A percentile compares a stretch with the other conserved stretches of the same genome.
Evolutionary conservation across 2,797 vertebrate genomes (phyloP).

Genomic region (Helarctos malayanus): DNA sequence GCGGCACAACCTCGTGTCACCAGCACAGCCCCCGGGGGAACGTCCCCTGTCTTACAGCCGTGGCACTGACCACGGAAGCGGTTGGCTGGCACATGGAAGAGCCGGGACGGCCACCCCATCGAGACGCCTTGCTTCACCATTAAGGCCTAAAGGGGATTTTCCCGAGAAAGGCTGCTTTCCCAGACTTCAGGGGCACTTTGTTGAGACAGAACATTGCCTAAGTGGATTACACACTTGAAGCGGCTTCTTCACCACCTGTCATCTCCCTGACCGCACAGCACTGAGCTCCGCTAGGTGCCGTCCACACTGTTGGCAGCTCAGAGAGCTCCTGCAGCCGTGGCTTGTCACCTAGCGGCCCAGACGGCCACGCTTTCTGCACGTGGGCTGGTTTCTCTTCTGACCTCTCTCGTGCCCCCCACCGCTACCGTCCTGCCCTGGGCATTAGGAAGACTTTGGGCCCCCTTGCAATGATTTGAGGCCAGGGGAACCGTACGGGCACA

Average conservation of each 20-base stretch:
- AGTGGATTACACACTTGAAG: fast-evolving
- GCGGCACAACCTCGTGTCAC: fast-evolving
- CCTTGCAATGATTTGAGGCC: not conserved
- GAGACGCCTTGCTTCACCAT: not conserved
- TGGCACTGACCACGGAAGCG: fast-evolving
- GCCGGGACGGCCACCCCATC: fast-evolving
- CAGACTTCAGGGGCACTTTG: fast-evolving
- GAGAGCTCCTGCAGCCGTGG: fast-evolving
- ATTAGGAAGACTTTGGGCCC: fast-evolving
- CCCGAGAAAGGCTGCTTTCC: not conserved
- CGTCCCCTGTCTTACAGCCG: not conserved
- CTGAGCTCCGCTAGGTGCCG: fast-evolving
- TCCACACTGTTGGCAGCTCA: fast-evolving
- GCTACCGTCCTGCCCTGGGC: not conserved
- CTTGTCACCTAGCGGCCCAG: fast-evolving
- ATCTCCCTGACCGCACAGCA: fast-evolving
- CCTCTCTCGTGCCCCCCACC: not conserved
- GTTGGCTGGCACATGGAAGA: fast-evolving
- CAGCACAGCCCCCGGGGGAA: fast-evolving
- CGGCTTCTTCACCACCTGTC: fast-evolving
- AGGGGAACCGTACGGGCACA: fast-evolving
- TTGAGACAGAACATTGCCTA: fast-evolving
- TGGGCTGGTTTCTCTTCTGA: fast-evolving
- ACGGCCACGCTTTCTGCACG: fast-evolving
- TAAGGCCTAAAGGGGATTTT: not conserved